Conservation (phyloP, 1,140 invertebrate genomes). For the Euschistus heros region DNA sequence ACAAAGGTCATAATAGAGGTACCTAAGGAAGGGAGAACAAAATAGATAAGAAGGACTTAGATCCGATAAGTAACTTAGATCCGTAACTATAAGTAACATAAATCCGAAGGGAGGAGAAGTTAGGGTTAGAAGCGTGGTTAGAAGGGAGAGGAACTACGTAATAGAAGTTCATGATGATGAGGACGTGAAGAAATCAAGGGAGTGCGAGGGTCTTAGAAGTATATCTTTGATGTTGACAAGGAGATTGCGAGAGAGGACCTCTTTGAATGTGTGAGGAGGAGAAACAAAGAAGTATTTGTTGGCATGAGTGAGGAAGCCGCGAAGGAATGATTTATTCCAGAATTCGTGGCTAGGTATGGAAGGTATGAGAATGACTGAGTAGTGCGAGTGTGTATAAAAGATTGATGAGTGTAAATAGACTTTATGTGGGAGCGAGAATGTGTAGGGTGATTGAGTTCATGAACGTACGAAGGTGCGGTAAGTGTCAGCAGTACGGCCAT, state of each 20-base stretch:
- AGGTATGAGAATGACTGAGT: too few relatives aligned
- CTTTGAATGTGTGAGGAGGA: too few relatives aligned
- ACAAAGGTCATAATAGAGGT: not conserved
- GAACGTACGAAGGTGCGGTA: not conserved
- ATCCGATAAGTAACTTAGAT: too few relatives aligned
- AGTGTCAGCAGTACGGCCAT: not conserved
- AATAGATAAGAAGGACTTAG: not conserved
- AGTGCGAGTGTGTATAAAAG: not conserved
- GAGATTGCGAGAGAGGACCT: not conserved
- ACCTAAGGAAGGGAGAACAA: not conserved
- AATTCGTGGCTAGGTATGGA: too few relatives aligned
- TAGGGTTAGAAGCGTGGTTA: too few relatives aligned
- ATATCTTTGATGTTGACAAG: not conserved
- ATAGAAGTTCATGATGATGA: not conserved
- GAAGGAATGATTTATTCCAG: not conserved
- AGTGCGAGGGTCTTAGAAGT: not conserved
- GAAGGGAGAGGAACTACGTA: not conserved
- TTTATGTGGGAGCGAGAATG: not conserved
- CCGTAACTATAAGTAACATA: not conserved
- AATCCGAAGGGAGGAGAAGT: not conserved
- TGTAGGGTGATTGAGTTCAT: not conserved
- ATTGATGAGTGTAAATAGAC: not conserved
- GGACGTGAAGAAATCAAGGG: not conserved
- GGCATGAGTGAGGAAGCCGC: not conserved
- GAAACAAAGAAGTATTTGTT: not conserved